Percentiles rank a stretch among this genome's conserved stretches.
Evolutionary conservation across 2,888 invertebrate species (phyloP).

Genomic region (Agriopis marginaria): DNA sequence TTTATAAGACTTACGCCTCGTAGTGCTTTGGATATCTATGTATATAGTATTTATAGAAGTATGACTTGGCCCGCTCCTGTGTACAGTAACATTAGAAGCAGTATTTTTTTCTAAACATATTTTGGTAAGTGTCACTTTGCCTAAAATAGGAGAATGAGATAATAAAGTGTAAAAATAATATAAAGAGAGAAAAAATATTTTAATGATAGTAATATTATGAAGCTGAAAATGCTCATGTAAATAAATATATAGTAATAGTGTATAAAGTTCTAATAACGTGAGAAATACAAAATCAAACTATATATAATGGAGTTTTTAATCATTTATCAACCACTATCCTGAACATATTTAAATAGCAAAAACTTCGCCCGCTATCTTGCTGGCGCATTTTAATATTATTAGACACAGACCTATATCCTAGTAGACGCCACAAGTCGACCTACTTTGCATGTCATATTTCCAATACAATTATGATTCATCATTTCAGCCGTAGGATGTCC

Average conservation of each 20-base stretch:
- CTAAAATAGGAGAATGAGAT: conserved; percentile 67
- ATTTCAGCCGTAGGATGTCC: too few relatives aligned
- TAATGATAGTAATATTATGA: conserved; percentile 83
- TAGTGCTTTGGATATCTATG: conserved; percentile 29
- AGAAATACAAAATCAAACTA: conserved; percentile 79
- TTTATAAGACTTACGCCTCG: conserved; percentile 22
- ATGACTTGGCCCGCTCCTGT: conserved; percentile 56
- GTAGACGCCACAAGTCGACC: too few relatives aligned
- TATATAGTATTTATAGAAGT: conserved; percentile 29
- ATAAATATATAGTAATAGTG: conserved; percentile 75
- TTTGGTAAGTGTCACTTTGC: conserved; percentile 77
- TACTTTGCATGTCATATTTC: too few relatives aligned
- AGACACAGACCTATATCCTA: too few relatives aligned
- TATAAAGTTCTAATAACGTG: conserved; percentile 83
- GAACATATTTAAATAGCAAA: neutral
- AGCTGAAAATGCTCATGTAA: conserved; percentile 85
- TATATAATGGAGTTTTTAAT: conserved; percentile 40
- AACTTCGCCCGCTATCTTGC: too few relatives aligned
- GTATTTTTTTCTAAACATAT: conserved; percentile 55
- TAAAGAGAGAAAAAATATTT: conserved; percentile 82
- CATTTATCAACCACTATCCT: neutral
- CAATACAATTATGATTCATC: too few relatives aligned
- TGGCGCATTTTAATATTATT: too few relatives aligned
- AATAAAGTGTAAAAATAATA: conserved; percentile 79
- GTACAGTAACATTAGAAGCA: conserved; percentile 43